Percentiles rank a stretch among this genome's conserved stretches.
These are phyloP conservation scores for Sminthopsis crassicaudata DNA, from an alignment of 2,113 vertebrate genomes.

Conservation along the genomic window DNA sequence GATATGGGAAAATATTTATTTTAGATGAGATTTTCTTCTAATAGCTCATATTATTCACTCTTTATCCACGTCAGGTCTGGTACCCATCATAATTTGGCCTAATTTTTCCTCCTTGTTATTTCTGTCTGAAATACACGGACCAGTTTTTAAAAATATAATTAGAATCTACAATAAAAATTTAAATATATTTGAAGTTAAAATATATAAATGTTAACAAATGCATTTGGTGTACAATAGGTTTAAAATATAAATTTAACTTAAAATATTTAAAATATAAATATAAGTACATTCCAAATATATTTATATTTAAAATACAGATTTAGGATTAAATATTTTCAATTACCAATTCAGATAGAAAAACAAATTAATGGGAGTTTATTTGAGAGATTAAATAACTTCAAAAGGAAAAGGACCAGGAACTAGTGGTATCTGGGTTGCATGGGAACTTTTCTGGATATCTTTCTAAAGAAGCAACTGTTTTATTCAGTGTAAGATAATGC, in stretches of 20 bases:
- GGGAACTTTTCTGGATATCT: slow-evolving; percentile 24
- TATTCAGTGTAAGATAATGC: slow-evolving; percentile 34
- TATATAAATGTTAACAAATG: not conserved
- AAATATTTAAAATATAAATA: not conserved
- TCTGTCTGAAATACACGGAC: not conserved
- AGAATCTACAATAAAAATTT: not conserved
- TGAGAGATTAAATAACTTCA: not conserved
- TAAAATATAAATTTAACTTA: not conserved
- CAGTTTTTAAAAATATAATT: not conserved
- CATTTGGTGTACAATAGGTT: not conserved
- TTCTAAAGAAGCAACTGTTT: not conserved
- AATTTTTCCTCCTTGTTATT: not conserved
- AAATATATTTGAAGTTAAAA: not conserved
- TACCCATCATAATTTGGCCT: not conserved
- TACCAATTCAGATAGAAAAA: not conserved
- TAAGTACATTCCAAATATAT: not conserved
- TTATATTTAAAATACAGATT: not conserved
- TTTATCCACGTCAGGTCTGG: not conserved
- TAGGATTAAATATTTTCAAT: not conserved
- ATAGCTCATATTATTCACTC: not conserved
- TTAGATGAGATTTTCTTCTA: not conserved
- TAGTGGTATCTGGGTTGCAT: slow-evolving; percentile 7
- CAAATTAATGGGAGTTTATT: not conserved
- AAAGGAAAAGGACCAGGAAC: not conserved
- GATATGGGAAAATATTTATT: not conserved